Conservation (phyloP, 2,797 vertebrate genomes). For the Gallinago nigripennis region DNA sequence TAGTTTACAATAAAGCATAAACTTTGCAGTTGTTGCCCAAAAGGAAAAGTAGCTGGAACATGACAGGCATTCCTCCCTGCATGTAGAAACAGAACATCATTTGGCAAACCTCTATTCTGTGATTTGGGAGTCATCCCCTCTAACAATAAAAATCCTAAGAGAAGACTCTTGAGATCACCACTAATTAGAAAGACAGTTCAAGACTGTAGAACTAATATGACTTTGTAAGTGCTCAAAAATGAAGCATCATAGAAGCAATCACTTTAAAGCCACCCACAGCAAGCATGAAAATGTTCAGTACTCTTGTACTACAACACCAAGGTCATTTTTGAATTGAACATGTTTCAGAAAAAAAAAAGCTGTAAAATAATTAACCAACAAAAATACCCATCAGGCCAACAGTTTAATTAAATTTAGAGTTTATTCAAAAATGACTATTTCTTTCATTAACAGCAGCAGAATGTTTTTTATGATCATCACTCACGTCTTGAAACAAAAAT, state of each 20-base stretch:
- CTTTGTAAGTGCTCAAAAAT: neutral
- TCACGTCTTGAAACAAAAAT: neutral
- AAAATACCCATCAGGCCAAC: neutral
- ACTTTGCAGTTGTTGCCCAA: neutral
- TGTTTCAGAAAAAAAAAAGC: accelerated
- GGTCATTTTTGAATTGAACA: neutral
- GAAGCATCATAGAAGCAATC: neutral
- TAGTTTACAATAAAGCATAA: neutral
- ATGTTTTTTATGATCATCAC: neutral
- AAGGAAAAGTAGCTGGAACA: neutral
- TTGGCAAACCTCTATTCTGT: neutral
- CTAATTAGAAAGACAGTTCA: neutral
- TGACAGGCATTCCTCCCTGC: neutral
- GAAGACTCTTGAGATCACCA: neutral
- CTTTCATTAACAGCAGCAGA: neutral
- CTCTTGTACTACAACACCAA: neutral
- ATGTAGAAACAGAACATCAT: neutral
- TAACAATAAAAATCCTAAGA: neutral
- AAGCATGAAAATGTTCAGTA: neutral
- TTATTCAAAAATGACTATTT: constrained; percentile 41
- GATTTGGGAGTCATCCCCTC: neutral
- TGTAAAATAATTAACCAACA: neutral
- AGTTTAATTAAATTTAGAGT: neutral
- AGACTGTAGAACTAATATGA: neutral
- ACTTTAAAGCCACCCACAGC: neutral